A percentile compares a stretch with the other conserved stretches of the same genome.
Evolutionary conservation across 1,140 invertebrate genomes (phyloP).

Genomic region (Hormaphis cornu): DNA sequence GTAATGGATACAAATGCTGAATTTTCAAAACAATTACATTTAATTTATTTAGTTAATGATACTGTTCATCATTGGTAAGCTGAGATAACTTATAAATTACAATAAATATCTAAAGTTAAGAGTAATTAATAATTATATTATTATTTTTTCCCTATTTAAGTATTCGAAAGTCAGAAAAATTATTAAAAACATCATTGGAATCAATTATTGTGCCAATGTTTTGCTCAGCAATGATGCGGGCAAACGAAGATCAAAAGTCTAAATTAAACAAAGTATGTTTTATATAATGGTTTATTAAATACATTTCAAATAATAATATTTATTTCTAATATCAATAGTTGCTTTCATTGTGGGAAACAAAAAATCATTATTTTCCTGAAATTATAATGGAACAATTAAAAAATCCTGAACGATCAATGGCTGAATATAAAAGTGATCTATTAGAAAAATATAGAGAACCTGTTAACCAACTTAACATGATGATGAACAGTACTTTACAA

Average conservation of each 20-base stretch:
- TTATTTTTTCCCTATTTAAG: constrained; percentile 48
- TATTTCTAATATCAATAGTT: constrained; percentile 45
- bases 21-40: constrained; percentile 86
- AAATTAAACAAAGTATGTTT: constrained; percentile 72
- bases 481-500: constrained; percentile 66
- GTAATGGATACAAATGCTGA: constrained; percentile 63
- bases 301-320: not conserved
- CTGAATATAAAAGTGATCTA: constrained; percentile 73
- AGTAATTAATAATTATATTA: not conserved
- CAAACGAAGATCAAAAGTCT: constrained; percentile 72
- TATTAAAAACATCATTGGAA: constrained; percentile 83
- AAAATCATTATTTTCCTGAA: constrained; percentile 84
- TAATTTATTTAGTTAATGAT: constrained; percentile 97
- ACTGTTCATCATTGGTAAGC: constrained; percentile 93
- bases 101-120: not conserved
- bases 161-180: constrained; percentile 85
- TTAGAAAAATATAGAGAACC: constrained; percentile 65
- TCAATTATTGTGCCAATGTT: constrained; percentile 93
- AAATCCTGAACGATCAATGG: constrained; percentile 65
- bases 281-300: not conserved
- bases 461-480: constrained; percentile 62
- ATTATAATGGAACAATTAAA: constrained; percentile 75
- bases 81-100: not conserved
- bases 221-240: constrained; percentile 75
- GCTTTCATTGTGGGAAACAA: constrained; percentile 88